A percentile compares a stretch with the other conserved stretches of the same genome.
Conservation (phyloP, 1,140 invertebrate species). For the Temnothorax longispinosus region DNA sequence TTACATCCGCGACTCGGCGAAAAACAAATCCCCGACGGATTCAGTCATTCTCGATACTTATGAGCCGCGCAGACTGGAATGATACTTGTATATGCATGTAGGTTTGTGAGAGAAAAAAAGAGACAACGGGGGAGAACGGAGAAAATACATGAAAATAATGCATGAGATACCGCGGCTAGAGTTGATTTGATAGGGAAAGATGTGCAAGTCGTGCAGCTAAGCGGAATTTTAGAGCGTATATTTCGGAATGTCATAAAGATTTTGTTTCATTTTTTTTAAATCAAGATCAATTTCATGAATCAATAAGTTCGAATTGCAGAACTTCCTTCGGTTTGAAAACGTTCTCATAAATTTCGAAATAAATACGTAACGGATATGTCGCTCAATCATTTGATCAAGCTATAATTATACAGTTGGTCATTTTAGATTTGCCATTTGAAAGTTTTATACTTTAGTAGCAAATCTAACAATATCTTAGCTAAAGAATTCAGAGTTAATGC, state of each 20-base stretch:
- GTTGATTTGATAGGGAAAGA: conserved; percentile 26
- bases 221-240: not conserved
- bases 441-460: not conserved
- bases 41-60: conserved; percentile 74
- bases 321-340: not conserved
- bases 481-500: not conserved
- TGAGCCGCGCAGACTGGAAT: conserved; percentile 40
- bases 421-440: not conserved
- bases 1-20: conserved; percentile 36
- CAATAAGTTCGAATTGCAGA: not conserved
- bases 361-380: not conserved
- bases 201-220: not conserved
- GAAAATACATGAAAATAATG: conserved; percentile 43
- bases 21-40: conserved; percentile 74
- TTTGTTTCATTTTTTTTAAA: not conserved
- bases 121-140: not conserved
- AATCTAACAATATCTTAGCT: not conserved
- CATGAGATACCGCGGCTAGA: not conserved
- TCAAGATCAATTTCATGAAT: not conserved
- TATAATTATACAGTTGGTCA: not conserved
- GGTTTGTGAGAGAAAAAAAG: not conserved
- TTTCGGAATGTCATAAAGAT: not conserved
- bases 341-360: not conserved
- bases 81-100: conserved; percentile 51
- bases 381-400: not conserved